Percentiles rank a stretch among this genome's conserved stretches.
phyloP scores from a whole-genome alignment of 2,888 invertebrate species.

The Cataglyphis cursor region DNA sequence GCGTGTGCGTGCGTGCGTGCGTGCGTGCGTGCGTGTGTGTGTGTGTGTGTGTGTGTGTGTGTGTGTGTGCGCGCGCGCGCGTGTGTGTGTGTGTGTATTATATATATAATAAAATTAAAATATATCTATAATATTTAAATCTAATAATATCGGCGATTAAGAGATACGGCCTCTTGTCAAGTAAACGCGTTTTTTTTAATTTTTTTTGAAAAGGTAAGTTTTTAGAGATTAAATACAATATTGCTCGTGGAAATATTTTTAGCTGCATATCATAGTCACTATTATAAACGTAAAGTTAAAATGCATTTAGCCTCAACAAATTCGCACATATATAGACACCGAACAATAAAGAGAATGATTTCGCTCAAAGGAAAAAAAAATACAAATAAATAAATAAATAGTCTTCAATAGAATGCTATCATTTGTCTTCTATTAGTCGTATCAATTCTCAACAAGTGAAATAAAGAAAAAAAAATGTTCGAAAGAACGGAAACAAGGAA shows the following conservation, averaged over 20 bases:
- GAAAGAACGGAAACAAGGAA: neutral
- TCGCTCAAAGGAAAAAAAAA: neutral
- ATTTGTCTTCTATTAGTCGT: neutral
- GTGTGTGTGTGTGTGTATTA: neutral
- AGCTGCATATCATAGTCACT: neutral
- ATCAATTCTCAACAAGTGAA: neutral
- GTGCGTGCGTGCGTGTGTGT: too few relatives aligned
- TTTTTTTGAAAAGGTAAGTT: too few relatives aligned
- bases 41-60: neutral
- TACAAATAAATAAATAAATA: too few relatives aligned
- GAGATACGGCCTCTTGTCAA: too few relatives aligned
- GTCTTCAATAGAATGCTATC: neutral
- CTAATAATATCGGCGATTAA: neutral
- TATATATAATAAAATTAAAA: too few relatives aligned
- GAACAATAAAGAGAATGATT: neutral
- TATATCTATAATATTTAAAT: neutral
- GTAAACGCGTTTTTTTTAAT: too few relatives aligned
- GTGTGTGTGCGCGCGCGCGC: too few relatives aligned
- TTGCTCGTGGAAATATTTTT: neutral
- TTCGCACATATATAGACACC: neutral
- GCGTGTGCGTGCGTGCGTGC: too few relatives aligned
- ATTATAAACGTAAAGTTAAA: neutral
- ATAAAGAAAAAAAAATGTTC: neutral
- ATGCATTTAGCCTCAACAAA: neutral
- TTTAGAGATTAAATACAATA: too few relatives aligned